These are phyloP conservation scores for Chrysocyon brachyurus DNA, from an alignment of 2,797 vertebrate genomes.

Conservation along the genomic window DNA sequence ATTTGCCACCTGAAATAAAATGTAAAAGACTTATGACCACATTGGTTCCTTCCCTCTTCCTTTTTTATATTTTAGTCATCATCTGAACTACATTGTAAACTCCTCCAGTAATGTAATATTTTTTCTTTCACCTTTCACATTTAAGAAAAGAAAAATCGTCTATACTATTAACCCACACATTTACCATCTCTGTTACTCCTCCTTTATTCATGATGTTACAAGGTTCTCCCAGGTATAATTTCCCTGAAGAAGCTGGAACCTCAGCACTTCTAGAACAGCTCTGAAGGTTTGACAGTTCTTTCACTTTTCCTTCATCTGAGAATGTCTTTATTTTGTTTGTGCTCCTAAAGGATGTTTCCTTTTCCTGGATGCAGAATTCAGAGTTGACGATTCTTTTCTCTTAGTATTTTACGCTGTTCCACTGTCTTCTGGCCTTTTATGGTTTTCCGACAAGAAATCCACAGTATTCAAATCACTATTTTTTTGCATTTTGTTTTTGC, in stretches of 20 bases:
- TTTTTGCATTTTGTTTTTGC: background rate
- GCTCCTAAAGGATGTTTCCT: background rate
- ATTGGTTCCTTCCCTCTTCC: background rate
- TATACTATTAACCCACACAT: background rate
- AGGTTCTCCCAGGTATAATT: background rate
- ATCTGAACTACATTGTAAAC: background rate
- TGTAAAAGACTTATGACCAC: background rate
- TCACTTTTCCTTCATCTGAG: background rate
- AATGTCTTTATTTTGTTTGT: background rate
- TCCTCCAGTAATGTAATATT: background rate
- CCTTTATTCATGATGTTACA: background rate
- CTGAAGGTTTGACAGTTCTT: background rate
- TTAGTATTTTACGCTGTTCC: background rate
- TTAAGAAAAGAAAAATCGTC: background rate
- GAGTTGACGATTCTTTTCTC: background rate
- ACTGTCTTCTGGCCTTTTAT: background rate
- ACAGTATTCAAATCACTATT: background rate
- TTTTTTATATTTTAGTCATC: background rate
- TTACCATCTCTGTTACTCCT: background rate
- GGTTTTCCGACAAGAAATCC: background rate
- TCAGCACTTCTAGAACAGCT: background rate
- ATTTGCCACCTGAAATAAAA: conserved; percentile 1
- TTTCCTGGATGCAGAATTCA: background rate
- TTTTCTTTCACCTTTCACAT: background rate
- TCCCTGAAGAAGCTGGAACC: background rate